Conservation (phyloP, 1,140 invertebrate genomes). For the Euwallacea fornicatus region DNA sequence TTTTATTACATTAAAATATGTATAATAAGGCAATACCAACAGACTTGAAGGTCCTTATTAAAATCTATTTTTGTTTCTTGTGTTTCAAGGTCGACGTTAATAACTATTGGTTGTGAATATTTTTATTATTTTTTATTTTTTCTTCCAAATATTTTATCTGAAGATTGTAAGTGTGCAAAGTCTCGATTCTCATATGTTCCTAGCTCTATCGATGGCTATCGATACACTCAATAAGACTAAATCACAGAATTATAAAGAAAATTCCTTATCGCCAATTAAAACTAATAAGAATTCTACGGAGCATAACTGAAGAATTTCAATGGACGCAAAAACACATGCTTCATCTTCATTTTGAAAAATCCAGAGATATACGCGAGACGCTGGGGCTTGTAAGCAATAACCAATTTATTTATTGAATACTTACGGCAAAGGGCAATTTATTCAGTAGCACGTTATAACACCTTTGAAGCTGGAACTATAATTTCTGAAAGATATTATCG, state of each 20-base stretch:
- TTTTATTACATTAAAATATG: slow-evolving; percentile 29
- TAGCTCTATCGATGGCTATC: slow-evolving; percentile 13
- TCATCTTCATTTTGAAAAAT: slow-evolving; percentile 19
- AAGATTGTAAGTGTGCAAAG: no score
- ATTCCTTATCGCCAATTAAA: slow-evolving; percentile 38
- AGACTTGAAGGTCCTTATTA: no score
- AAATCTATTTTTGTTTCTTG: no score
- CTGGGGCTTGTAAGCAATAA: slow-evolving; percentile 11
- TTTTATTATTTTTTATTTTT: no score
- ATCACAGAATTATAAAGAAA: slow-evolving; percentile 31
- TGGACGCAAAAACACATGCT: slow-evolving; percentile 10
- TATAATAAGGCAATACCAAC: slow-evolving; percentile 12
- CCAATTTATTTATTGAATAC: slow-evolving; percentile 30
- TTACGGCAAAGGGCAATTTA: slow-evolving; percentile 23
- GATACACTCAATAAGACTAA: slow-evolving; percentile 24
- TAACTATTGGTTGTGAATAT: no score
- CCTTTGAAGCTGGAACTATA: slow-evolving; percentile 18
- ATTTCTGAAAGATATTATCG: slow-evolving; percentile 30
- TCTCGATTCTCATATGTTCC: no score
- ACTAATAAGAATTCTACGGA: slow-evolving; percentile 33
- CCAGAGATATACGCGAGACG: slow-evolving; percentile 13
- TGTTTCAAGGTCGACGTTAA: no score
- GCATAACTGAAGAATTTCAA: slow-evolving; percentile 25
- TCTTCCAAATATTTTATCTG: no score
- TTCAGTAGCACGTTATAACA: slow-evolving; percentile 31